Conservation (phyloP, 1,140 invertebrate genomes). For the Meloidogyne hapla region DNA sequence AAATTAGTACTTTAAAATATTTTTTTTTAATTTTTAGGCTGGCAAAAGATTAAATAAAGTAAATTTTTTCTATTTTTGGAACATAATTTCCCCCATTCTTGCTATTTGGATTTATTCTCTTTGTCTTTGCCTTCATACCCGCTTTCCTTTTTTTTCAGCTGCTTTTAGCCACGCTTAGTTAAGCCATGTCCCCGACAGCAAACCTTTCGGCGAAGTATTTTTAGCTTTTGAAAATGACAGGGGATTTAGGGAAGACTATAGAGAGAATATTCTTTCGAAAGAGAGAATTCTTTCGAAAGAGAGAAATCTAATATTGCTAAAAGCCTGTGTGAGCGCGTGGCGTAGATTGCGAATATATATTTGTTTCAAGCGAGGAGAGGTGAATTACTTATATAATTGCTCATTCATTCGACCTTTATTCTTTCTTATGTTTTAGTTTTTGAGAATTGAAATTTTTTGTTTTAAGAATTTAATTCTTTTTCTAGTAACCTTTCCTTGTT, state of each 20-base stretch:
- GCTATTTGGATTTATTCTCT: not conserved
- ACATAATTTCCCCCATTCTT: too few relatives aligned
- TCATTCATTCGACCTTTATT: too few relatives aligned
- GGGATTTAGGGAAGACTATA: not conserved
- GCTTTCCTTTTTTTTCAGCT: not conserved
- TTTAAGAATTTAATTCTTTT: too few relatives aligned
- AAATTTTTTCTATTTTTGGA: too few relatives aligned
- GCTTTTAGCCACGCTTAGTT: not conserved
- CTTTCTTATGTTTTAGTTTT: not conserved
- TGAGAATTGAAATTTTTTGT: not conserved
- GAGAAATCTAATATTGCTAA: not conserved
- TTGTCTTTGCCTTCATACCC: not conserved
- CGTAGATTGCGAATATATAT: not conserved
- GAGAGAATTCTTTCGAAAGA: not conserved
- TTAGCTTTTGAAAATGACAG: constrained; percentile 3
- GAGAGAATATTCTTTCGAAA: not conserved
- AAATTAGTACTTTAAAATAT: too few relatives aligned
- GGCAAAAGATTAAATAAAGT: too few relatives aligned
- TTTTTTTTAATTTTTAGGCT: too few relatives aligned
- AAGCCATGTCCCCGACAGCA: not conserved
- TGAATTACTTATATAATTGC: too few relatives aligned
- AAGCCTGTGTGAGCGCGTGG: not conserved
- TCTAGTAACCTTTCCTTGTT: too few relatives aligned
- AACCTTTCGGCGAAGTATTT: not conserved
- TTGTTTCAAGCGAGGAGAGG: not conserved